Conservation (phyloP, 2,113 vertebrate species). For the Rousettus leschenaultii region DNA sequence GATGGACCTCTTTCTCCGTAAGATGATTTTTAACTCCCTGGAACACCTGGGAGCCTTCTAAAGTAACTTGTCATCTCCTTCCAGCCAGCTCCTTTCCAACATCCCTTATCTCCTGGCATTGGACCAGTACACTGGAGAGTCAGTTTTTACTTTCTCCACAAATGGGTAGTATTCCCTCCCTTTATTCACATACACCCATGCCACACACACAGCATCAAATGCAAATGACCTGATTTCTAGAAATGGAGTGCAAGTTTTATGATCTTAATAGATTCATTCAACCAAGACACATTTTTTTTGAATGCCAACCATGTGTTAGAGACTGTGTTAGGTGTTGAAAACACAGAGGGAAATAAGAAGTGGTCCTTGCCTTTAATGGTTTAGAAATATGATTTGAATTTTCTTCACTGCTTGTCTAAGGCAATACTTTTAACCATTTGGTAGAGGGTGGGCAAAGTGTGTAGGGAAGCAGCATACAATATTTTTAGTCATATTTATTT, state of each 20-base stretch:
- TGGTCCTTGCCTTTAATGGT: not conserved
- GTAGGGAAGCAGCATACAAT: not conserved
- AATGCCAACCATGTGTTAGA: not conserved
- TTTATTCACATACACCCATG: not conserved
- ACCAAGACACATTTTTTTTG: not conserved
- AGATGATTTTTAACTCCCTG: not conserved
- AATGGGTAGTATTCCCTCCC: not conserved
- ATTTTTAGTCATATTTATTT: slow-evolving; percentile 11
- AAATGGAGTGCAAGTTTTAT: not conserved
- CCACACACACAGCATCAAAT: not conserved
- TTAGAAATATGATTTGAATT: slow-evolving; percentile 24
- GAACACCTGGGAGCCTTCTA: not conserved
- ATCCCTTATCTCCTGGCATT: not conserved
- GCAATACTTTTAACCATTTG: not conserved
- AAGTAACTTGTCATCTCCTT: not conserved
- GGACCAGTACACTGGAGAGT: not conserved
- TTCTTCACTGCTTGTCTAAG: not conserved
- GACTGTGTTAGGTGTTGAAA: not conserved
- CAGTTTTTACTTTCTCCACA: not conserved
- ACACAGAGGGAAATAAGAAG: not conserved
- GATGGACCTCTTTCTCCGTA: not conserved
- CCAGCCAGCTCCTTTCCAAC: not conserved
- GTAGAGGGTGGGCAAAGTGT: not conserved
- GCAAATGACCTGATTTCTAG: not conserved
- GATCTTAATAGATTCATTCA: not conserved